Evolutionary conservation across 2,113 vertebrate species (phyloP).

Genomic region (Gila orcuttii): DNA sequence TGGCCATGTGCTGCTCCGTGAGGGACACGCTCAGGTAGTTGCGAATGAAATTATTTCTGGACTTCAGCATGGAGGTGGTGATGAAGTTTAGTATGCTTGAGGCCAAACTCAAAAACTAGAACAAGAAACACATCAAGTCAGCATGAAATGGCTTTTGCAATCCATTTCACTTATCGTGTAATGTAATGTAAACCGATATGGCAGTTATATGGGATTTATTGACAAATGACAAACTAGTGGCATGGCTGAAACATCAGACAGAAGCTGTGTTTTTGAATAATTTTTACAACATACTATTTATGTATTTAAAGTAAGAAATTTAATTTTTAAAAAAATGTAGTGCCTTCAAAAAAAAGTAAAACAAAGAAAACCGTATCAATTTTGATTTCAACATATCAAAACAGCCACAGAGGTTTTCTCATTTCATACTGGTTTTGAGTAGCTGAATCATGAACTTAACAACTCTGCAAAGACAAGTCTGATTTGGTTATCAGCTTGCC

Average conservation of each 20-base stretch:
- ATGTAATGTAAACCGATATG: background rate
- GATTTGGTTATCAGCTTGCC: background rate
- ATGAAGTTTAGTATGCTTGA: conserved; percentile 97
- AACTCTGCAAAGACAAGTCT: background rate
- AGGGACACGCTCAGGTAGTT: conserved; percentile 98
- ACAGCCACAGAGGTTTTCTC: too few relatives aligned
- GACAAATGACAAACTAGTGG: background rate
- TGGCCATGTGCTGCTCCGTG: conserved; percentile 96
- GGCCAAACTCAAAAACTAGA: conserved; percentile 91
- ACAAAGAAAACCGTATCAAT: background rate
- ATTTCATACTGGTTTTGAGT: too few relatives aligned
- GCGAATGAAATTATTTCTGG: conserved; percentile 96
- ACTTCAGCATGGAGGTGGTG: conserved; percentile 97
- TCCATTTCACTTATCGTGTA: background rate
- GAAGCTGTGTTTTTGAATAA: background rate
- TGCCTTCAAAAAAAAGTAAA: background rate
- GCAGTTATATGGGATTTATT: background rate
- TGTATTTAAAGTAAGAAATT: background rate
- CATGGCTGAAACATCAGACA: background rate
- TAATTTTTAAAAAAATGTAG: background rate
- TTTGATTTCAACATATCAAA: background rate
- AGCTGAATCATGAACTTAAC: too few relatives aligned
- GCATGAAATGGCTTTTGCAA: background rate
- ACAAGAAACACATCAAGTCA: background rate
- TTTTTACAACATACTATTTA: background rate